Base-by-base conservation (phyloP, 1,140 invertebrate genomes). In the Plutomurus gul region DNA sequence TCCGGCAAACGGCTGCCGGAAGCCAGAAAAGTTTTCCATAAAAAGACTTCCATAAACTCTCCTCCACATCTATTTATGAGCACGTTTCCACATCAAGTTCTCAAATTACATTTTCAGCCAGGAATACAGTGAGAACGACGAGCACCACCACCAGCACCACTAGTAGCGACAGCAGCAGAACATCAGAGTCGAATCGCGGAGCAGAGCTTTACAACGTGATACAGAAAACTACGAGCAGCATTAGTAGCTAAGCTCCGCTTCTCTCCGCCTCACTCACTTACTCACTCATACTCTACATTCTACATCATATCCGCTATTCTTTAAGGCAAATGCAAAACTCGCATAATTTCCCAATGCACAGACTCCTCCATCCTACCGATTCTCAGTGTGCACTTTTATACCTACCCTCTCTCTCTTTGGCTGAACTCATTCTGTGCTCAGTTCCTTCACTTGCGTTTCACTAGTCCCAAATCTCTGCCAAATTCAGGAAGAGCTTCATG, bases 1-100 rank as follows among this genome's bases (percentile, higher is more conserved):
- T 82, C 82, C 82, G 82, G 82, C 82, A 78, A 82, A 82, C 65
- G 46, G 37, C 78, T 80, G 75, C 78, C 78, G 75, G 78, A 82
- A 80, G 78, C 81, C 74, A 77, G 71, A 70, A 76, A 65, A 75
- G 46, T 76, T 80, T 72, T 80, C 33, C 37, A 43, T 78, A 51
- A 72, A 72, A 73, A 73, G 60, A 80, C 65, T 80, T 80, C 43
- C 71, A 60, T 65, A 25, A 37, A 71, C 77, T 70, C 49, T 73
- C n/a, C n/a, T n/a, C 60, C 75, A 75, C 39, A 60, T 75, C 72
- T 79, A 75, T 79, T 75, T 79, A 76, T 76, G 79, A 72, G 37
- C 46, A 77, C 74, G 65, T 70, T 80, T 76, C 40, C 40, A 76
- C 75, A 80, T 71, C 74, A 77, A 77, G n/a, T 77, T 77, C 65